phyloP scores from a whole-genome alignment of 2,888 invertebrate genomes.

The Torymus aiolomorphi region DNA sequence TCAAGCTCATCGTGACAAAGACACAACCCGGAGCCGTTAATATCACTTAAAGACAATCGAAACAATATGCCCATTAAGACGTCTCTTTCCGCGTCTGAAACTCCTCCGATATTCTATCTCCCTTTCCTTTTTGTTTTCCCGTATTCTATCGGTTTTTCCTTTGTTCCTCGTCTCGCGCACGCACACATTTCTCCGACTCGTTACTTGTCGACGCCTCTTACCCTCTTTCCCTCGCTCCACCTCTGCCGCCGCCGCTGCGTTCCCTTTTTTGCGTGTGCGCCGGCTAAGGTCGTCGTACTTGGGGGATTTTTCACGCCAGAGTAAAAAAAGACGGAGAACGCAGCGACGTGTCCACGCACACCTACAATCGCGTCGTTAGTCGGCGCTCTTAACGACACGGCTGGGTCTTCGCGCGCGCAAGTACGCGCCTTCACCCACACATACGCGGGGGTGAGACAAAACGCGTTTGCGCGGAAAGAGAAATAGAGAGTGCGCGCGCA shows the following conservation, averaged over 20 bases:
- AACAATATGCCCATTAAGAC: constrained; percentile 51
- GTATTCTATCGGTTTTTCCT: constrained; percentile 36
- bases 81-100: constrained; percentile 22
- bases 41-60: constrained; percentile 38
- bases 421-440: constrained; percentile 23
- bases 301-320: constrained; percentile 34
- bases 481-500: neutral
- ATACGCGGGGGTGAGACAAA: constrained; percentile 7
- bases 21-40: constrained; percentile 8
- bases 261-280: constrained; percentile 26
- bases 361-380: constrained; percentile 41
- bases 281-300: constrained; percentile 44
- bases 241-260: constrained; percentile 32
- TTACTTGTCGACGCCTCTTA: neutral
- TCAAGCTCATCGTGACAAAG: neutral
- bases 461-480: neutral
- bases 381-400: constrained; percentile 45
- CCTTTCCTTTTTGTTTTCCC: constrained; percentile 10
- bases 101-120: too few relatives aligned
- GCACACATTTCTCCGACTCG: neutral
- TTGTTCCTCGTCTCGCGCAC: constrained; percentile 24
- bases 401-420: constrained; percentile 19
- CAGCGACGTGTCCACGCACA: constrained; percentile 16
- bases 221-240: constrained; percentile 10
- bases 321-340: constrained; percentile 1